phyloP scores from a whole-genome alignment of 1,140 invertebrate genomes.

The Bradynema listronoti region DNA sequence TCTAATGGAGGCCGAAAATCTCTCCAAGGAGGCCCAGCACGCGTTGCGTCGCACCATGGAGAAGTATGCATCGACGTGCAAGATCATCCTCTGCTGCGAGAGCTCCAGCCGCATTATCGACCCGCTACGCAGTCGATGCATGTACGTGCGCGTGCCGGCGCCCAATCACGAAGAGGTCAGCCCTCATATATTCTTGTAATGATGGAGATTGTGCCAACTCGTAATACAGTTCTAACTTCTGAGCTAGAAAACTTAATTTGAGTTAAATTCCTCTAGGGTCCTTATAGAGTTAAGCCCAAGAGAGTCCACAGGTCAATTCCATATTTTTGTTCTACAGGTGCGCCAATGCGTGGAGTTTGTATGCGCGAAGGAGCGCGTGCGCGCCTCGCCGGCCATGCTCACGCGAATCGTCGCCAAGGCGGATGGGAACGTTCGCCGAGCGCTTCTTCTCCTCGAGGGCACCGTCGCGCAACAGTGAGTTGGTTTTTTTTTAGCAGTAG shows the following conservation, averaged over 20 bases:
- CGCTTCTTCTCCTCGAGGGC: constrained; percentile 85
- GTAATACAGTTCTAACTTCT: too few species aligned
- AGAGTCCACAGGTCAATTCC: too few species aligned
- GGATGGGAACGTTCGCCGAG: constrained; percentile 82
- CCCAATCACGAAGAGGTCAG: constrained; percentile 76
- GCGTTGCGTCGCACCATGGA: constrained; percentile 96
- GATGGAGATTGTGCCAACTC: too few species aligned
- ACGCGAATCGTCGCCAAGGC: constrained; percentile 72
- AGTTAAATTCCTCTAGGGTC: too few species aligned
- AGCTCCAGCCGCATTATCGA: constrained; percentile 74
- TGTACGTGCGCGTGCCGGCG: constrained; percentile 80
- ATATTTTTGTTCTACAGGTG: constrained; percentile 26
- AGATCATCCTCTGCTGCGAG: constrained; percentile 86
- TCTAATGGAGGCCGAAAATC: constrained; percentile 83
- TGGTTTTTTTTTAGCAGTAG: not conserved
- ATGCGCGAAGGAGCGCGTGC: constrained; percentile 77
- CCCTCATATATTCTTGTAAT: too few species aligned
- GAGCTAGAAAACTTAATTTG: too few species aligned
- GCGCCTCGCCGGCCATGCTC: constrained; percentile 72
- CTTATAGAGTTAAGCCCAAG: too few species aligned
- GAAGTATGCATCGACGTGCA: constrained; percentile 89
- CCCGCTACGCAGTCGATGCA: constrained; percentile 85
- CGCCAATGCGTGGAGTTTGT: constrained; percentile 65
- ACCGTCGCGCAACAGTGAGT: constrained; percentile 78
- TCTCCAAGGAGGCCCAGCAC: constrained; percentile 97